These are phyloP conservation scores for Aphodius granarius DNA, from an alignment of 2,888 invertebrate species.

Conservation along the genomic window DNA sequence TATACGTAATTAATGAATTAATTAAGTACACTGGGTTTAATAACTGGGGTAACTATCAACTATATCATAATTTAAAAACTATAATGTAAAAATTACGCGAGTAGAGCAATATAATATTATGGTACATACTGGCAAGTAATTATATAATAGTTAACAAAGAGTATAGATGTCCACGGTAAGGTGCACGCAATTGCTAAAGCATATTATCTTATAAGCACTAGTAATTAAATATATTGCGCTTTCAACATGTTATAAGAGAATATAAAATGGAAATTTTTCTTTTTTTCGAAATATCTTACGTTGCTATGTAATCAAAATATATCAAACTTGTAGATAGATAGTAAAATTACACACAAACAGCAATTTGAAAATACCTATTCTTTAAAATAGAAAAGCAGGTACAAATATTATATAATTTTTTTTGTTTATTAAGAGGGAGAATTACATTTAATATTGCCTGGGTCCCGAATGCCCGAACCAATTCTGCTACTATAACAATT, in stretches of 20 bases:
- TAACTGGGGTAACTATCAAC: conserved; percentile 26
- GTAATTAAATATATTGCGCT: conserved; percentile 1
- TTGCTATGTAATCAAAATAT: conserved; percentile 24
- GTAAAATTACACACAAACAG: conserved; percentile 20
- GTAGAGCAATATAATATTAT: conserved; percentile 24
- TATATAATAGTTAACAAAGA: conserved; percentile 28
- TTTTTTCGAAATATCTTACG: conserved; percentile 21
- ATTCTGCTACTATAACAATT: conserved; percentile 21
- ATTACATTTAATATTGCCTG: conserved; percentile 42
- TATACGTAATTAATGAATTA: conserved; percentile 10
- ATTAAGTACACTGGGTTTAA: conserved; percentile 20
- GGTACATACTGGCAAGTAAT: conserved; percentile 40
- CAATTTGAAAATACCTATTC: conserved; percentile 23
- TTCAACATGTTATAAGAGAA: conserved; percentile 2
- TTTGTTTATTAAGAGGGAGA: conserved; percentile 28
- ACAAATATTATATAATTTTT: conserved; percentile 34
- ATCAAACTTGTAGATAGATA: conserved; percentile 25
- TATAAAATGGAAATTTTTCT: conserved; percentile 16
- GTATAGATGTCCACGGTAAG: background rate
- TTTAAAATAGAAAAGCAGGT: conserved; percentile 39
- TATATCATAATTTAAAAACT: conserved; percentile 28
- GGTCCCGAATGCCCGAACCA: conserved; percentile 46
- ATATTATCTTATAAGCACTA: conserved; percentile 11
- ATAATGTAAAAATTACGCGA: conserved; percentile 20
- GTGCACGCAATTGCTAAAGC: conserved; percentile 16